phyloP scores from a whole-genome alignment of 2,888 invertebrate species.

The Coenonympha glycerion region DNA sequence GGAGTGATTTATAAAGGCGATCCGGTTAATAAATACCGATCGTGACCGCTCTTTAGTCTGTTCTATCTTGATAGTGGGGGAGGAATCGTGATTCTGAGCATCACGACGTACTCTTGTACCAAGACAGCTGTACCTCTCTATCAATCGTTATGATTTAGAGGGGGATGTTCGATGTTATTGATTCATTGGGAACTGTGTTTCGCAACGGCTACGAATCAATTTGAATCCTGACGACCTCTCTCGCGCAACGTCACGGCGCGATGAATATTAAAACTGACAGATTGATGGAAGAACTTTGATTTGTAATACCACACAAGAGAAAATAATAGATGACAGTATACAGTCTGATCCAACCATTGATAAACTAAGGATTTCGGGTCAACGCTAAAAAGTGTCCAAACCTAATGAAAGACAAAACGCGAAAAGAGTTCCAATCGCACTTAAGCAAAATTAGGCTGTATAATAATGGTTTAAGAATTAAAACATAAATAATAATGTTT shows the following conservation, averaged over 20 bases:
- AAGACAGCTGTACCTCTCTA: constrained; percentile 29
- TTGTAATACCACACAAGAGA: no score
- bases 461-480: no score
- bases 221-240: neutral
- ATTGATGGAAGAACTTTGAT: neutral
- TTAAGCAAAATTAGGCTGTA: no score
- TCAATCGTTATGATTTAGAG: constrained; percentile 25
- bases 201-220: constrained; percentile 1
- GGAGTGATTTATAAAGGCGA: constrained; percentile 35
- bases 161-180: constrained; percentile 31
- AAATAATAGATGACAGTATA: no score
- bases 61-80: constrained; percentile 44
- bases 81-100: constrained; percentile 42
- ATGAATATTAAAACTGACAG: neutral
- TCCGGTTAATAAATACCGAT: constrained; percentile 59
- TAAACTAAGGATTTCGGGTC: no score
- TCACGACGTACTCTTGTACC: constrained; percentile 21
- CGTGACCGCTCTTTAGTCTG: constrained; percentile 55
- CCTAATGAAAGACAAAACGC: no score
- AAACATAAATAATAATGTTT: no score
- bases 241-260: neutral
- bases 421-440: no score
- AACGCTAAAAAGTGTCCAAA: no score
- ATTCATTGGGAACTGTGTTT: constrained; percentile 39
- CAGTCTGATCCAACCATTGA: no score